Evolutionary conservation across 2,888 invertebrate genomes (phyloP).

Genomic region (Tinea trinotella): DNA sequence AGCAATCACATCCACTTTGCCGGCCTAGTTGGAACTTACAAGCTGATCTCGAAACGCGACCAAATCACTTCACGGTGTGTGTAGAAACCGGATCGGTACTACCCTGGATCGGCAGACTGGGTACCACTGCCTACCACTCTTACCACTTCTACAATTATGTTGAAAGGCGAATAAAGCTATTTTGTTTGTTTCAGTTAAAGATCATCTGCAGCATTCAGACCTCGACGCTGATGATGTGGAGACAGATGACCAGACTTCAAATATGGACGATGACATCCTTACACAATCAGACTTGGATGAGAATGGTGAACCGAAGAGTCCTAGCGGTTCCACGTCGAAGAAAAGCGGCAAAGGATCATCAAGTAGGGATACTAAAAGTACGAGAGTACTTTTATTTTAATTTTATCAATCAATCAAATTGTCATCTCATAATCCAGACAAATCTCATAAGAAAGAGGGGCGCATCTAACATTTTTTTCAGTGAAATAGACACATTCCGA

Average conservation of each 20-base stretch:
- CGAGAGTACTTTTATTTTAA: background rate
- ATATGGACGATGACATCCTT: conserved; percentile 69
- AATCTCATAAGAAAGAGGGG: too few relatives aligned
- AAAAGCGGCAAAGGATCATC: conserved; percentile 52
- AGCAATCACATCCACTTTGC: background rate
- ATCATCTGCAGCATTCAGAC: conserved; percentile 73
- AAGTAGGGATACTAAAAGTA: conserved; percentile 20
- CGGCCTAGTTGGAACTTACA: too few relatives aligned
- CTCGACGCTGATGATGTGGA: conserved; percentile 75
- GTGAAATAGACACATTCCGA: too few relatives aligned
- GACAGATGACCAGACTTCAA: conserved; percentile 76
- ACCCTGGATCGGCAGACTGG: too few relatives aligned
- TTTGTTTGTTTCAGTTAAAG: conserved; percentile 71
- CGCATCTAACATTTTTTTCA: too few relatives aligned
- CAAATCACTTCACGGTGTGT: too few relatives aligned
- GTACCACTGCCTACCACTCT: too few relatives aligned
- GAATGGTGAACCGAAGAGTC: conserved; percentile 65
- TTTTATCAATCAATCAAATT: conserved; percentile 15
- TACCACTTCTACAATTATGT: background rate
- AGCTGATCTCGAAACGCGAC: background rate
- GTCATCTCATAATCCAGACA: too few relatives aligned
- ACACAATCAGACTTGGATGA: conserved; percentile 67
- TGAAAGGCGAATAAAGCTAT: background rate
- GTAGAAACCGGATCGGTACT: too few relatives aligned
- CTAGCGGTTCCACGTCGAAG: conserved; percentile 62